A percentile compares a stretch with the other conserved stretches of the same genome.
Conservation (phyloP, 2,888 invertebrate species). For the Polymixis flavicincta region DNA sequence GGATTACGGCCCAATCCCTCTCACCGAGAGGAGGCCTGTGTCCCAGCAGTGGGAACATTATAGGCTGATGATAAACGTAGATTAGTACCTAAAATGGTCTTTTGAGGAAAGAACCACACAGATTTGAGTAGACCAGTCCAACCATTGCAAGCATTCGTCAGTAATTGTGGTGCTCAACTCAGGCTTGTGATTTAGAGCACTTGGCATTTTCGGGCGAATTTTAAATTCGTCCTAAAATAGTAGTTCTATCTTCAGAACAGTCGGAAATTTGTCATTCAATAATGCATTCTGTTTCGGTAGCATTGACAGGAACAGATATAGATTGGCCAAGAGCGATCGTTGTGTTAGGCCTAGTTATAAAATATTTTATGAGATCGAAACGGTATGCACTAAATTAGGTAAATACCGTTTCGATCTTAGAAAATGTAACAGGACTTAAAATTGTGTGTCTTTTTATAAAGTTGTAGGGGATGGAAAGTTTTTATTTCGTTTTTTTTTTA, state of each 20-base stretch:
- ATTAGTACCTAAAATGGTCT: too few species aligned
- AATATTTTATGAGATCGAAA: neutral
- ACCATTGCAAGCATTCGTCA: too few species aligned
- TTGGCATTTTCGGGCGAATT: too few species aligned
- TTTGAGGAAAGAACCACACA: too few species aligned
- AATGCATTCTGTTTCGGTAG: constrained; percentile 26
- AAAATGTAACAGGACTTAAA: neutral
- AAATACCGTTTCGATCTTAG: neutral
- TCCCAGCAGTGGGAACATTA: too few species aligned
- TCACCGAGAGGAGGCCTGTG: too few species aligned
- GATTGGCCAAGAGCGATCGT: neutral
- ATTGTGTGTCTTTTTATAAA: neutral
- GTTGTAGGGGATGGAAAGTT: neutral
- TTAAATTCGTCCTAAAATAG: constrained; percentile 18
- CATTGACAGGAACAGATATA: constrained; percentile 15
- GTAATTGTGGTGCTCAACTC: too few species aligned
- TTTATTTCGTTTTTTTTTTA: neutral
- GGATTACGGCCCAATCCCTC: too few species aligned
- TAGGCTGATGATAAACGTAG: too few species aligned
- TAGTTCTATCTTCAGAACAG: constrained; percentile 2
- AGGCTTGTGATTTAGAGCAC: too few species aligned
- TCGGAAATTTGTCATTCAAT: constrained; percentile 14
- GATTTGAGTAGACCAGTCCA: too few species aligned
- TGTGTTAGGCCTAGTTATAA: neutral
- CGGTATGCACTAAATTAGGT: neutral